Conservation (phyloP, 2,797 vertebrate species). For the Cheirogaleus major region DNA sequence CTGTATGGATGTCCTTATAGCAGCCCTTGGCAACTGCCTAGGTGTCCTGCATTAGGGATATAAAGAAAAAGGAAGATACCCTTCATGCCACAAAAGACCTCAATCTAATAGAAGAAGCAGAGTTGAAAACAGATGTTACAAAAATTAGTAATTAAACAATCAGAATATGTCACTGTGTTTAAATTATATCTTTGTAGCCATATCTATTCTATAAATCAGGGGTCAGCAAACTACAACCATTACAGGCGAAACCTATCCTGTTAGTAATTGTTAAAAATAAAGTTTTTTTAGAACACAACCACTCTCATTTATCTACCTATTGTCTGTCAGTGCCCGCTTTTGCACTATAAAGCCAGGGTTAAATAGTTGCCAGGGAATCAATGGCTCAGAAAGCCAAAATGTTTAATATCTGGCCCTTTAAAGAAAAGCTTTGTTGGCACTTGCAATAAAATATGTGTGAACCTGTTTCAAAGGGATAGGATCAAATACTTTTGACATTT, state of each 20-base stretch:
- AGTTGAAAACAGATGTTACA: not conserved
- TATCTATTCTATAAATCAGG: not conserved
- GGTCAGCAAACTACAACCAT: not conserved
- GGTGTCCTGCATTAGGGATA: not conserved
- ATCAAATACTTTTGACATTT: not conserved
- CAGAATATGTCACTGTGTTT: not conserved
- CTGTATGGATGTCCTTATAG: not conserved
- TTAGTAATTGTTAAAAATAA: not conserved
- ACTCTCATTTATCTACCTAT: not conserved
- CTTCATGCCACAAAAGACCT: not conserved
- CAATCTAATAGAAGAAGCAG: not conserved
- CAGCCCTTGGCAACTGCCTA: not conserved
- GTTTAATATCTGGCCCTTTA: not conserved
- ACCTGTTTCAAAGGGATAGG: not conserved
- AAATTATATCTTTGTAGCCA: not conserved
- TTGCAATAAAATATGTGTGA: constrained; percentile 22
- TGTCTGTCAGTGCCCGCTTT: not conserved
- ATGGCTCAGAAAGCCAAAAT: not conserved
- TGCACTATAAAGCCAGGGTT: not conserved
- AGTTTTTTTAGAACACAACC: not conserved
- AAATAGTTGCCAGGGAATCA: not conserved
- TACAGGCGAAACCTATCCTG: not conserved
- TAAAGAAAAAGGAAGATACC: not conserved
- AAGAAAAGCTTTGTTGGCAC: not conserved
- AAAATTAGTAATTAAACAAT: not conserved